Evolutionary conservation across 92 coral and sea anemone genomes (phyloP), one percentile per base, ranked within the genome.

Genomic region (Palythoa grandis): DNA sequence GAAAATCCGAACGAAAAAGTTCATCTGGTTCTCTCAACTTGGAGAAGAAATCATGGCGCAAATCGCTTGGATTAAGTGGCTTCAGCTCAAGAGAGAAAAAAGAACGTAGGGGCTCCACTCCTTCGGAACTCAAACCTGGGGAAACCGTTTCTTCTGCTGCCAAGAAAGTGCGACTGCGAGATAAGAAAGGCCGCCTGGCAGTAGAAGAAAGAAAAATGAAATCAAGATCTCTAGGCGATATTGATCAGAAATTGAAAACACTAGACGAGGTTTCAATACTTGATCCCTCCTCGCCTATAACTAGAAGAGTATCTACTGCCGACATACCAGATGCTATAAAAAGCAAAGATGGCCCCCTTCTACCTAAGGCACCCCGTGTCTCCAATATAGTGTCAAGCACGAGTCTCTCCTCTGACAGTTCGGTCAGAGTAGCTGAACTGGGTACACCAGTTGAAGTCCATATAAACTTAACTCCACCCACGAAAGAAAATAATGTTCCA

Each of bases 41-140:
- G 12, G 91, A 87, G 83, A 87, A 89, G 38, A 91, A 87, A 61
- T 94, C 98, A 0, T 94, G 98, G 98, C 85, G 98, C 19, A 92
- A 84, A 82, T 92, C 98, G 7, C 69, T 94, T 40, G 98, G 98
- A 48, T 87, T 94, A 63, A 82, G 89, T 14, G 95, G 93, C 39
- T 93, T 93, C 47, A 69, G 89, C 17, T 89, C 92, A n/a, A 94
- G 88, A 72, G 95, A 94, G 16, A 93, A 92, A 63, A 94, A 94
- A 52, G 98, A 92, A 9, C 95, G 93, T 13, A 82, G 89, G 50
- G 85, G 22, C 2, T 80, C 85, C 6, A 58, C 85, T 43, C 84
- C 84, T 29, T 22, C 7, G 8, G 85, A 80, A 12, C 60, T 80
- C 17, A 80, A 80, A 47, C 85, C 74, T 22, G 85, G 85, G 38